A percentile compares a stretch with the other conserved stretches of the same genome.
phyloP scores from a whole-genome alignment of 2,113 vertebrate genomes.

The Dicrurus megarhynchus region DNA sequence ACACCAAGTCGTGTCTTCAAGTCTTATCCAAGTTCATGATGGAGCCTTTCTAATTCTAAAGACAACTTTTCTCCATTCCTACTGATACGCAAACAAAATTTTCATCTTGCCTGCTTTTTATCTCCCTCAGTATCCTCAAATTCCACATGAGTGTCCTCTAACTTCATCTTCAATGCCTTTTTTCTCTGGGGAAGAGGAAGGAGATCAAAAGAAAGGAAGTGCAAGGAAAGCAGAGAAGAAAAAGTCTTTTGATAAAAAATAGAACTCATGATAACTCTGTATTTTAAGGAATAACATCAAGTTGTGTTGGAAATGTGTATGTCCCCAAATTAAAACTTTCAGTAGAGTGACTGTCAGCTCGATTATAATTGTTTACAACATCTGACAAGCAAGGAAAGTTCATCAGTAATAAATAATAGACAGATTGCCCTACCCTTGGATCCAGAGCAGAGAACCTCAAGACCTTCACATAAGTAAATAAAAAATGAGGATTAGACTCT shows the following conservation, averaged over 20 bases:
- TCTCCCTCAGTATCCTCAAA: background rate
- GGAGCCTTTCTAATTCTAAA: background rate
- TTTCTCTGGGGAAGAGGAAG: background rate
- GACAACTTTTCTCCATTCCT: background rate
- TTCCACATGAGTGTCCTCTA: background rate
- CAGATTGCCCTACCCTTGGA: background rate
- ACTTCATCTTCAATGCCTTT: background rate
- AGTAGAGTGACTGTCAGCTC: background rate
- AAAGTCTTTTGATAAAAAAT: background rate
- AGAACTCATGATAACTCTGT: background rate
- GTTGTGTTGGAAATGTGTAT: background rate
- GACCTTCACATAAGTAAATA: background rate
- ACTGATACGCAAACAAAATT: background rate
- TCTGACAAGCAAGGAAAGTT: background rate
- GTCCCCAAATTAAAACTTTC: background rate
- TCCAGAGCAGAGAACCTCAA: background rate
- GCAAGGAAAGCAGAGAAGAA: background rate
- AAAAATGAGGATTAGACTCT: background rate
- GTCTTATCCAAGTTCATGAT: background rate
- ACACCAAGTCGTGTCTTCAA: rapidly evolving
- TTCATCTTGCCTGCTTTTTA: background rate
- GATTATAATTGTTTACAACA: background rate
- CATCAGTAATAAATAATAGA: background rate
- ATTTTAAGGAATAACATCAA: background rate
- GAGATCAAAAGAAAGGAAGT: background rate